Base-by-base conservation (phyloP, 2,797 vertebrate species). In the Delichon dasypus region DNA sequence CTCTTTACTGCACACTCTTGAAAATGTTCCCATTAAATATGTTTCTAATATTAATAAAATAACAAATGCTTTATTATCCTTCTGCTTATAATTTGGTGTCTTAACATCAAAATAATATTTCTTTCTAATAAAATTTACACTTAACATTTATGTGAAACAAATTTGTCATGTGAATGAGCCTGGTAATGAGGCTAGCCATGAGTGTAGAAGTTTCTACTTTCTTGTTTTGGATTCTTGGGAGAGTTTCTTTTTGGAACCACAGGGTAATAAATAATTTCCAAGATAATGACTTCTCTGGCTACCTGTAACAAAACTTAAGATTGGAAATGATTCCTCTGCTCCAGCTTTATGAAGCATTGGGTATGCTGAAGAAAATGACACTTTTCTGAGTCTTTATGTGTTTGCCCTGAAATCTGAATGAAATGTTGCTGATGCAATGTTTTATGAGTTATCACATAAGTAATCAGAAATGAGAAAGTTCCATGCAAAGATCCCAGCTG, bases 1-100 rank as follows among this genome's bases (percentile, higher is more conserved):
- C 12, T 70, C 84, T 87, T 51, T 74, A 77, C 57, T 89, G 67
- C 58, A 40, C 85, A 91, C 71, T 91, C 77, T 77, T 92, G 84
- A 53, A 95, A 94, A 92, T 85, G 75, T 64, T 95, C 78, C 92
- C 92, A 79, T 94, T 95, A 96, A 97, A 96, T 95, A 97, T 91
- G 91, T 92, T 94, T 95, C 85, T 87, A 83, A 89, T 88, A 85
- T 85, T 94, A 95, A 95, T 92, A 96, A 94, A 96, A 94, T 93
- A 95, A 72, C 87, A 87, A 71, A 72, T 36, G 93, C 44, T 97
- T 88, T 70, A 85, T 94, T 92, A 80, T 71, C 65, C 16, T 90
- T 95, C 77, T 96, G 91, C 61, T 95, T 94, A 87, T 93, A 95
- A 95, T 47, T 67, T 54, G 84, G 90, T 90, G 81, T 92, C 66